Evolutionary conservation across 2,888 invertebrate species (phyloP).

Genomic region (Bellardia bayeri): DNA sequence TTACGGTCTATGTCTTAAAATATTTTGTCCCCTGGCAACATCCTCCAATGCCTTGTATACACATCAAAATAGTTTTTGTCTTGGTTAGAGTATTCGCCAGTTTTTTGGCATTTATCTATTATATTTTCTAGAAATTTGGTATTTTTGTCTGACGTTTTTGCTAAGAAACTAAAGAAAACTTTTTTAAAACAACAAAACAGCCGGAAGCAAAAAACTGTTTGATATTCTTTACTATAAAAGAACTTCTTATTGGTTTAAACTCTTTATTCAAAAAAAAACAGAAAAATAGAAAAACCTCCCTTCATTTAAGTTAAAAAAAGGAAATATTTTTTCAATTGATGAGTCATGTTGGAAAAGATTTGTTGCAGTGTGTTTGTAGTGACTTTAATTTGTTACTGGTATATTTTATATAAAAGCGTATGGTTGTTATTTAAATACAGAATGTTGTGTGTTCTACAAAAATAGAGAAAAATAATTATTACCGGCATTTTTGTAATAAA

Average conservation of each 20-base stretch:
- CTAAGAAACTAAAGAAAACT: background rate
- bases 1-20: no score
- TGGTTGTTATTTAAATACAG: background rate
- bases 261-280: background rate
- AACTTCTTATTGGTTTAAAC: background rate
- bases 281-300: background rate
- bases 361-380: background rate
- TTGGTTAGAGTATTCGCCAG: background rate
- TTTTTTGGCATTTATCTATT: background rate
- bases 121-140: background rate
- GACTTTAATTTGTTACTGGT: background rate
- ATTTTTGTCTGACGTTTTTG: background rate
- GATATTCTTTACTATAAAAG: background rate
- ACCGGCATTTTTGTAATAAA: slow-evolving; percentile 60
- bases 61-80: background rate
- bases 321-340: slow-evolving; percentile 35
- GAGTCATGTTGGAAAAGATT: slow-evolving; percentile 48
- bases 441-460: background rate
- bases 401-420: background rate
- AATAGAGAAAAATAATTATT: slow-evolving; percentile 47
- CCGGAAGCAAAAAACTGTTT: background rate
- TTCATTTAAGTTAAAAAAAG: background rate
- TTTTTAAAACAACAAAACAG: slow-evolving; percentile 9
- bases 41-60: no score
- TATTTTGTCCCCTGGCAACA: no score